These are phyloP conservation scores for Trachymyrmex septentrionalis DNA, from an alignment of 1,140 invertebrate genomes.

Conservation along the genomic window DNA sequence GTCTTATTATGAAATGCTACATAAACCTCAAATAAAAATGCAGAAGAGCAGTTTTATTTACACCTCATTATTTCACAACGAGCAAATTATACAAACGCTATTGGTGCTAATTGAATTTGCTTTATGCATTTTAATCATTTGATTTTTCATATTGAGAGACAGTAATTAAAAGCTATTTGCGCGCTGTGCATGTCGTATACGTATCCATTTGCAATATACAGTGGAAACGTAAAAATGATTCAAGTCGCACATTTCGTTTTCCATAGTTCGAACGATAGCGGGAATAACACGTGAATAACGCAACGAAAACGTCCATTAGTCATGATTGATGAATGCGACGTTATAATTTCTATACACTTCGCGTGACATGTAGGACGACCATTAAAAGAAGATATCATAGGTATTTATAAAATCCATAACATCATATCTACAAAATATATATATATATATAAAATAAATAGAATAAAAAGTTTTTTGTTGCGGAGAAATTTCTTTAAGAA, in stretches of 20 bases:
- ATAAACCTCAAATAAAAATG: background rate
- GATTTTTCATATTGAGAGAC: slow-evolving; percentile 12
- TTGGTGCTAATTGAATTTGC: slow-evolving; percentile 22
- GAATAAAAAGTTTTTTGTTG: background rate
- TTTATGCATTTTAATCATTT: slow-evolving; percentile 10
- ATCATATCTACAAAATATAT: background rate
- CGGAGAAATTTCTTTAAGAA: background rate
- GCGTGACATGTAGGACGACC: background rate
- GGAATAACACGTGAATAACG: slow-evolving; percentile 14
- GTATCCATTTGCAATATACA: background rate
- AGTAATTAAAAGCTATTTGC: slow-evolving; percentile 14
- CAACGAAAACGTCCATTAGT: background rate
- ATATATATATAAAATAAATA: background rate
- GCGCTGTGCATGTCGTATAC: background rate
- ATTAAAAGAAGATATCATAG: slow-evolving; percentile 13
- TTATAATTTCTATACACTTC: slow-evolving; percentile 19
- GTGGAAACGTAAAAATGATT: slow-evolving; percentile 31
- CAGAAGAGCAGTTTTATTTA: slow-evolving; percentile 26
- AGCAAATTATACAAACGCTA: background rate
- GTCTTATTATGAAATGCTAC: background rate
- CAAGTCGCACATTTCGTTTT: background rate
- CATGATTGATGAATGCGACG: slow-evolving; percentile 36
- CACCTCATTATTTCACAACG: background rate
- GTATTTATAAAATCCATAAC: slow-evolving; percentile 3
- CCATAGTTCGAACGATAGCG: background rate